phyloP scores from a whole-genome alignment of 2,888 invertebrate genomes.

The Allophyes oxyacanthae region DNA sequence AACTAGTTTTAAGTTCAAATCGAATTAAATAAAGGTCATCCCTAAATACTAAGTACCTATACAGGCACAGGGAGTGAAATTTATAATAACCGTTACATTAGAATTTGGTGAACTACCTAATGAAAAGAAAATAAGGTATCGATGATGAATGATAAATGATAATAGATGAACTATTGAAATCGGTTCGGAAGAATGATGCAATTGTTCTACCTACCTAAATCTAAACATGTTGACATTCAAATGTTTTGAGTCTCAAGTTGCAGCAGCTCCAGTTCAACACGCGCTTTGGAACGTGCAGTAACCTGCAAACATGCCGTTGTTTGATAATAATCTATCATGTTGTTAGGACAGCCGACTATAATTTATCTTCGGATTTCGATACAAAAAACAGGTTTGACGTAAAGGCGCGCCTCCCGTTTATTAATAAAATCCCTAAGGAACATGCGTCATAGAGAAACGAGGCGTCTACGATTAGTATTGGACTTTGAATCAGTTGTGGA shows the following conservation, averaged over 20 bases:
- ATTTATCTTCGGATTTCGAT: constrained; percentile 7
- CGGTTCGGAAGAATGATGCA: no score
- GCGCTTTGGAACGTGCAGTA: neutral
- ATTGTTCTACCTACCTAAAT: no score
- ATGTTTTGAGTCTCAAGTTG: constrained; percentile 14
- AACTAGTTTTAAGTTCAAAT: no score
- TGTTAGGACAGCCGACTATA: constrained; percentile 1
- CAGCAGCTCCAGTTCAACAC: neutral
- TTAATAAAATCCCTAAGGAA: constrained; percentile 51
- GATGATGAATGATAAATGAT: no score
- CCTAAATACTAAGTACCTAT: no score
- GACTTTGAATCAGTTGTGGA: constrained; percentile 43
- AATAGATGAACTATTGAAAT: no score
- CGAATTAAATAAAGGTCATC: no score
- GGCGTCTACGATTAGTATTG: constrained; percentile 46
- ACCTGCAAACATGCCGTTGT: constrained; percentile 4
- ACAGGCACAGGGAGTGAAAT: no score
- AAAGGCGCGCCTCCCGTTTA: constrained; percentile 59
- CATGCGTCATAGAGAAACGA: constrained; percentile 54
- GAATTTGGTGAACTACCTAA: neutral
- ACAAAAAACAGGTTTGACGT: constrained; percentile 49
- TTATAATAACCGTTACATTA: neutral
- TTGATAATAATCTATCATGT: constrained; percentile 26
- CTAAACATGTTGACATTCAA: constrained; percentile 9
- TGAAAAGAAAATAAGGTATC: neutral